These are phyloP conservation scores for Dallia pectoralis DNA, from an alignment of 2,797 vertebrate species.

Conservation along the genomic window DNA sequence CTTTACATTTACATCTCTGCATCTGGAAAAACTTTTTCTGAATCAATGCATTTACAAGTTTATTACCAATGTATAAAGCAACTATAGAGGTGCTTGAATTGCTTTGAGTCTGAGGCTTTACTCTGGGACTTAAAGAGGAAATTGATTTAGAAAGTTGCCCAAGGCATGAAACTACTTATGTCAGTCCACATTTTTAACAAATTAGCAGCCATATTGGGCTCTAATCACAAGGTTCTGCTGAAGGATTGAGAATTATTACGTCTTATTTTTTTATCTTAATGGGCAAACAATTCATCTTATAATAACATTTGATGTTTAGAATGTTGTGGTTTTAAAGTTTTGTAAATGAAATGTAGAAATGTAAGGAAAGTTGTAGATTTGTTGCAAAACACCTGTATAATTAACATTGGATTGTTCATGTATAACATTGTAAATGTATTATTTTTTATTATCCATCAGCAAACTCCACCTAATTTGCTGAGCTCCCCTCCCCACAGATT, in stretches of 20 bases:
- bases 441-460: not conserved
- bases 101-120: slow-evolving; percentile 55
- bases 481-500: slow-evolving; percentile 61
- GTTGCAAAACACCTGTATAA: not conserved
- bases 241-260: slow-evolving; percentile 11
- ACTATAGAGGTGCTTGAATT: slow-evolving; percentile 40
- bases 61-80: slow-evolving; percentile 41
- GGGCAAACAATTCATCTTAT: slow-evolving; percentile 5
- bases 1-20: slow-evolving; percentile 35
- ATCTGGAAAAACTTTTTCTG: slow-evolving; percentile 48
- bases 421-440: not conserved
- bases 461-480: slow-evolving; percentile 17
- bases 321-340: not conserved
- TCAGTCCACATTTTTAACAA: slow-evolving; percentile 52
- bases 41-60: slow-evolving; percentile 32
- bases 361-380: not conserved
- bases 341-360: not conserved
- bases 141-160: slow-evolving; percentile 56
- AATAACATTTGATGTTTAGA: not conserved
- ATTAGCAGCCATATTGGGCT: slow-evolving; percentile 70
- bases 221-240: slow-evolving; percentile 37
- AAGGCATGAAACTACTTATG: slow-evolving; percentile 29
- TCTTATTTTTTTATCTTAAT: slow-evolving; percentile 12
- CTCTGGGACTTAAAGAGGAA: slow-evolving; percentile 54
- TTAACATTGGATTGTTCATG: not conserved